A percentile compares a stretch with the other conserved stretches of the same genome.
Conservation (phyloP, 35 echinoderm and acorn worm genomes). For the Apostichopus californicus region DNA sequence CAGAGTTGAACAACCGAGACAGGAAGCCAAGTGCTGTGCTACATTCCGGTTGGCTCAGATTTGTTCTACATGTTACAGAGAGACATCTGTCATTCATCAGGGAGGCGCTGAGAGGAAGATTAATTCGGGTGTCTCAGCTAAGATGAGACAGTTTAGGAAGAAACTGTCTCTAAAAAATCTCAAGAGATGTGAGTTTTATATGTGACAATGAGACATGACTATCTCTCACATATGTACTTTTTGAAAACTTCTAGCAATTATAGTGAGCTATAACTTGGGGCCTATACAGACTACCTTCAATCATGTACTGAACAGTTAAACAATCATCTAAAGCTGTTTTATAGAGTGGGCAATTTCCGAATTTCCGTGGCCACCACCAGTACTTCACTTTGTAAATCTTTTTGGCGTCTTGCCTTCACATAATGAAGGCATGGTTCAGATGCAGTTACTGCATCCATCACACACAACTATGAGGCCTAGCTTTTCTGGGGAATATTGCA, state of each 20-base stretch:
- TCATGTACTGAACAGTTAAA: neutral
- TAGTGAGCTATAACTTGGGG: too few relatives aligned
- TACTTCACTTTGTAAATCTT: too few relatives aligned
- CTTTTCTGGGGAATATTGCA: too few relatives aligned
- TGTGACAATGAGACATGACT: too few relatives aligned
- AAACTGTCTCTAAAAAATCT: constrained; percentile 54
- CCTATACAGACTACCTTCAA: neutral
- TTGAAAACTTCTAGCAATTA: neutral
- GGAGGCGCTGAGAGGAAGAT: neutral
- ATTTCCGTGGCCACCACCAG: neutral
- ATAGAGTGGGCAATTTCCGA: neutral
- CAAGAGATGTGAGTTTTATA: constrained; percentile 49
- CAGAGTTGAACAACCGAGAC: neutral
- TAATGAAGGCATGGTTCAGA: too few relatives aligned
- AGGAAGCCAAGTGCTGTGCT: neutral
- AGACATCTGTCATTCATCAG: neutral
- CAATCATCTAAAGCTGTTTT: neutral
- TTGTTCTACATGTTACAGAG: neutral
- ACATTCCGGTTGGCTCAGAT: neutral
- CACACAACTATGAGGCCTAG: too few relatives aligned
- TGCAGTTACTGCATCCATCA: too few relatives aligned
- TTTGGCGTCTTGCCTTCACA: too few relatives aligned
- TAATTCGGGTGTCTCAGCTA: neutral
- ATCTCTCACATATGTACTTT: neutral
- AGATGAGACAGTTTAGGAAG: constrained; percentile 57